These are phyloP conservation scores for Pedetes capensis DNA, from an alignment of 2,113 vertebrate genomes.

Conservation along the genomic window DNA sequence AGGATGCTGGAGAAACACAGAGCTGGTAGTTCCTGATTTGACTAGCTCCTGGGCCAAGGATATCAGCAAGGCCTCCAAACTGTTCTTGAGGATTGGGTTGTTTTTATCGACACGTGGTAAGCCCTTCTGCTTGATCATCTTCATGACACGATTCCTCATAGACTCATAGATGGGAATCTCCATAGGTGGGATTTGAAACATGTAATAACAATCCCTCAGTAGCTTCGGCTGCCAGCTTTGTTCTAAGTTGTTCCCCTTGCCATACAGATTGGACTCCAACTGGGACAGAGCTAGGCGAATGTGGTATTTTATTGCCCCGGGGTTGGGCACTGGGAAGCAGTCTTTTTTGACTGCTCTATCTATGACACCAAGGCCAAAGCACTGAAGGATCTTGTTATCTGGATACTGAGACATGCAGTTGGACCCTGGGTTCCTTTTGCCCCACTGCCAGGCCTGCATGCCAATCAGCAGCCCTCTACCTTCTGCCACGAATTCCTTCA, in stretches of 20 bases:
- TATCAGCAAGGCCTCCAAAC: constrained; percentile 80
- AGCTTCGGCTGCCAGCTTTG: constrained; percentile 42
- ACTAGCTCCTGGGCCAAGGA: constrained; percentile 76
- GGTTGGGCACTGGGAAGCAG: constrained; percentile 53
- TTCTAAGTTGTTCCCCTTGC: not conserved
- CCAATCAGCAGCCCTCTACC: constrained; percentile 83
- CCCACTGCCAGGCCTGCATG: constrained; percentile 84
- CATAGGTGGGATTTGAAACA: constrained; percentile 75
- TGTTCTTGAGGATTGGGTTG: constrained; percentile 60
- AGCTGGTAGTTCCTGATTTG: constrained; percentile 79
- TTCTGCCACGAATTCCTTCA: constrained; percentile 82
- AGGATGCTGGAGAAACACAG: not conserved
- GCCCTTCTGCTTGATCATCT: constrained; percentile 74
- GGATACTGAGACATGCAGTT: constrained; percentile 75
- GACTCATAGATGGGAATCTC: constrained; percentile 74
- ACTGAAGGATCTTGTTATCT: constrained; percentile 74
- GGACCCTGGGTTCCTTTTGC: constrained; percentile 8
- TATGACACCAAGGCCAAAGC: constrained; percentile 83
- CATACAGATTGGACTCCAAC: constrained; percentile 67
- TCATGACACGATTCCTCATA: constrained; percentile 73
- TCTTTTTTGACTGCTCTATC: not conserved
- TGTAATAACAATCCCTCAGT: constrained; percentile 70
- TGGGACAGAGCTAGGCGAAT: constrained; percentile 77
- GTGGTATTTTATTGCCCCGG: constrained; percentile 78
- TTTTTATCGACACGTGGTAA: constrained; percentile 77